phyloP scores from a whole-genome alignment of 2,113 vertebrate species.

The Mormyrus iriodes region DNA sequence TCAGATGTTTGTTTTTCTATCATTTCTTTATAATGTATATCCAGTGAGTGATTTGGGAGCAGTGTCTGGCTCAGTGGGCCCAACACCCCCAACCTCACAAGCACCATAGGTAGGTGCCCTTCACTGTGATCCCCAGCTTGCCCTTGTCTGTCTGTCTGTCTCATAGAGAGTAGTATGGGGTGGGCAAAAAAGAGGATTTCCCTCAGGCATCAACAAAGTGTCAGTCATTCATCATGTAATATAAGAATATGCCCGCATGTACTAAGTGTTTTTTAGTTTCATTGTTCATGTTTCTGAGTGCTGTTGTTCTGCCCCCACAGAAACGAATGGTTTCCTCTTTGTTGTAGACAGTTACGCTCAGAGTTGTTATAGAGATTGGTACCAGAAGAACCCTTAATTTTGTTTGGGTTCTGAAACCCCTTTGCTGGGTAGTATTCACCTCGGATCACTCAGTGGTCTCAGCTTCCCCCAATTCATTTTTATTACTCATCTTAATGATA shows the following conservation, averaged over 20 bases:
- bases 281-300: not conserved
- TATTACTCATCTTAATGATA: not conserved
- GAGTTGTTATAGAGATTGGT: not conserved
- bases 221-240: not conserved
- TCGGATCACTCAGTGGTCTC: not conserved
- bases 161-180: not conserved
- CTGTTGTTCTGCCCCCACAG: not conserved
- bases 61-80: not conserved
- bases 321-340: not conserved
- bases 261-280: not conserved
- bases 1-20: not conserved
- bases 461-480: not conserved
- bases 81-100: not conserved
- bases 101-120: not conserved
- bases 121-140: not conserved
- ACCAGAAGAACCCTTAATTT: not conserved
- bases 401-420: not conserved
- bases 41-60: not conserved
- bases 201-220: not conserved
- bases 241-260: not conserved
- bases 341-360: not conserved
- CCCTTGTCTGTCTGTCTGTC: not conserved
- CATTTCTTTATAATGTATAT: not conserved
- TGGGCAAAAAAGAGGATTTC: not conserved
- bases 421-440: not conserved